phyloP scores from a whole-genome alignment of 2,888 invertebrate genomes.

The Sarcophaga rosellei region DNA sequence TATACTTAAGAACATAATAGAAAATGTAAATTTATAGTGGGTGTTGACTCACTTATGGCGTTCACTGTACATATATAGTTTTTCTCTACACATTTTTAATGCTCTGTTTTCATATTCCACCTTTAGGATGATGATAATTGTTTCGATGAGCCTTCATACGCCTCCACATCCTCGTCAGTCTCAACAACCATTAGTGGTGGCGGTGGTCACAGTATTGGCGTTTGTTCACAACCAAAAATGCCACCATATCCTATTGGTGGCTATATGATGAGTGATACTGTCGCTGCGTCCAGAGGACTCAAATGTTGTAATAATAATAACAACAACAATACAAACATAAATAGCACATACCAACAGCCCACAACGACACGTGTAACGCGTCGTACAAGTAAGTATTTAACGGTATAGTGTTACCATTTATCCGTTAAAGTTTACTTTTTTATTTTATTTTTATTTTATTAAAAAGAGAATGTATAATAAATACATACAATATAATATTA shows the following conservation, averaged over 20 bases:
- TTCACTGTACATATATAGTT: background rate
- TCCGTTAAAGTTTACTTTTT: constrained; percentile 25
- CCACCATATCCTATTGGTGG: constrained; percentile 80
- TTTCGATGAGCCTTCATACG: constrained; percentile 68
- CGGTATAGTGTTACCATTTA: constrained; percentile 18
- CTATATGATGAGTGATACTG: constrained; percentile 73
- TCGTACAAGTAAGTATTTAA: constrained; percentile 80
- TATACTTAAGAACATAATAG: too few relatives aligned
- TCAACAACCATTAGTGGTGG: constrained; percentile 57
- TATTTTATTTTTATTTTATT: constrained; percentile 9
- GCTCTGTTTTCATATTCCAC: background rate
- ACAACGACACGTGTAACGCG: constrained; percentile 76
- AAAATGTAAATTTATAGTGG: too few relatives aligned
- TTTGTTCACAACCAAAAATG: constrained; percentile 80
- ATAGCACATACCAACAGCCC: constrained; percentile 64
- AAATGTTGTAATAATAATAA: constrained; percentile 57
- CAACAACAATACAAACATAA: constrained; percentile 41
- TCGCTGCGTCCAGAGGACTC: constrained; percentile 57
- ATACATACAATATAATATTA: background rate
- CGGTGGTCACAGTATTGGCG: constrained; percentile 69
- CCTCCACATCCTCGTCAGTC: constrained; percentile 53
- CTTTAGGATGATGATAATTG: constrained; percentile 71
- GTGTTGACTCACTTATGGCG: too few relatives aligned
- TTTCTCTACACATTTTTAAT: constrained; percentile 2
- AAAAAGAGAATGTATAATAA: too few relatives aligned